Base-by-base conservation (phyloP, 53 echinoderm and acorn worm species). In the Paelopatides confundens region DNA sequence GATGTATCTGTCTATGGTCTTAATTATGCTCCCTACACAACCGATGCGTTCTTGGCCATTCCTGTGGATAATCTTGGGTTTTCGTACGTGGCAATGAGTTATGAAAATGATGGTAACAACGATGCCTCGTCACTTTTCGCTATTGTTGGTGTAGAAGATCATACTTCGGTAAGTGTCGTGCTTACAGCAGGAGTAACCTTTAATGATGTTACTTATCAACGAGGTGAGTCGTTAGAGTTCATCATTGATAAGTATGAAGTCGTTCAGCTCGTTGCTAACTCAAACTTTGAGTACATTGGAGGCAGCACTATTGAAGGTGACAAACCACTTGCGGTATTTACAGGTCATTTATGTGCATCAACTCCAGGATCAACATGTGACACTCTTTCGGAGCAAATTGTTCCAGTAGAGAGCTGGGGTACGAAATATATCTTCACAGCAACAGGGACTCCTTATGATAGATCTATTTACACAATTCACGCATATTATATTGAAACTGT, bases 381-480 rank as follows among this genome's bases (percentile, higher is more conserved):
- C 51, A 82, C 63, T 6, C 43, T 90, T 37, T 67, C 69, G 0
- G 90, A 90, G 52, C 93, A 93, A 40, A 40, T 74, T 14, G 77
- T 93, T 31, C 93, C 90, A 17, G 87, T 93, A 0, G 70, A 87
- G 21, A 93, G 93, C 71, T 93, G 93, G 93, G 93, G 93, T 33
- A 67, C 54, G 46, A 81, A 18, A 38, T 85, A 93, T 46, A 82
- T 93, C 31, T 93, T 90, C 77, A 76, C 87, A 9, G 52, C 90
- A 70, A 86, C 76, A 10, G 81, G 53, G 33, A 47, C n/a, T 21
- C 35, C 21, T 17, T 14, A 21, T 10, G 93, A 93, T 51, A 14
- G 1, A 2, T 90, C 86, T n/a, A 34, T 68, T 18, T 93, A 93
- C 48, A 63, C 62, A 4, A 39, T 93, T 28, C 31, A 90, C 66